A percentile compares a stretch with the other conserved stretches of the same genome.
Evolutionary conservation across 2,888 invertebrate genomes (phyloP).

Genomic region (Elmis aenea): DNA sequence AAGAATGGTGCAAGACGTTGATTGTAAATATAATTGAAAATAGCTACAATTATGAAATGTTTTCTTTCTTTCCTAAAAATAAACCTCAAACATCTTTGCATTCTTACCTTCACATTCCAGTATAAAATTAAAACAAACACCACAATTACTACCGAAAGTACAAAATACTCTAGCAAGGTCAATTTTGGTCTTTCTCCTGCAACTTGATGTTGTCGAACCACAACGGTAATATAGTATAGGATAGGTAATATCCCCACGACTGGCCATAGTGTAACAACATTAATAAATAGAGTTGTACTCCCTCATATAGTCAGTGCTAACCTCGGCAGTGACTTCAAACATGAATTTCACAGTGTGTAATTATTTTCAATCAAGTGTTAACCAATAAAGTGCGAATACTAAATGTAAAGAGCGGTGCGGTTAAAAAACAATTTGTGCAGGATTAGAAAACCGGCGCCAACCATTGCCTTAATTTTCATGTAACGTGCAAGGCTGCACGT

Average conservation of each 20-base stretch:
- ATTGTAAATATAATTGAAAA: too few relatives aligned
- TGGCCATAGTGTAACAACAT: conserved; percentile 26
- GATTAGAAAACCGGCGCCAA: too few relatives aligned
- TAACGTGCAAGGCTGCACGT: too few relatives aligned
- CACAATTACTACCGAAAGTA: conserved; percentile 19
- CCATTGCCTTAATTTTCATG: too few relatives aligned
- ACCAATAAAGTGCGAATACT: too few relatives aligned
- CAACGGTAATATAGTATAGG: conserved; percentile 11
- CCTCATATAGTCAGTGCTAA: conserved; percentile 26
- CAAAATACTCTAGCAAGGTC: conserved; percentile 21
- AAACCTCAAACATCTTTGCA: conserved; percentile 13
- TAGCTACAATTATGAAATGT: too few relatives aligned
- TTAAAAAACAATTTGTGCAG: too few relatives aligned
- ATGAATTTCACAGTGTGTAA: conserved; percentile 16
- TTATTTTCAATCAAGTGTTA: conserved; percentile 10
- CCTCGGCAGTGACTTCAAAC: conserved; percentile 26
- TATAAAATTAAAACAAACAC: conserved; percentile 24
- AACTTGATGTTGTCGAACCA: conserved; percentile 18
- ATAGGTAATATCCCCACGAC: conserved; percentile 18
- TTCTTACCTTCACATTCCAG: conserved; percentile 25
- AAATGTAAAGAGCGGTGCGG: too few relatives aligned
- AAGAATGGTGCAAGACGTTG: too few relatives aligned
- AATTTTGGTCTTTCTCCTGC: conserved; percentile 15
- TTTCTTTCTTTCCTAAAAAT: too few relatives aligned
- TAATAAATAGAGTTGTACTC: conserved; percentile 29